phyloP scores from a whole-genome alignment of 2,797 vertebrate genomes.

The Gorsachius magnificus region DNA sequence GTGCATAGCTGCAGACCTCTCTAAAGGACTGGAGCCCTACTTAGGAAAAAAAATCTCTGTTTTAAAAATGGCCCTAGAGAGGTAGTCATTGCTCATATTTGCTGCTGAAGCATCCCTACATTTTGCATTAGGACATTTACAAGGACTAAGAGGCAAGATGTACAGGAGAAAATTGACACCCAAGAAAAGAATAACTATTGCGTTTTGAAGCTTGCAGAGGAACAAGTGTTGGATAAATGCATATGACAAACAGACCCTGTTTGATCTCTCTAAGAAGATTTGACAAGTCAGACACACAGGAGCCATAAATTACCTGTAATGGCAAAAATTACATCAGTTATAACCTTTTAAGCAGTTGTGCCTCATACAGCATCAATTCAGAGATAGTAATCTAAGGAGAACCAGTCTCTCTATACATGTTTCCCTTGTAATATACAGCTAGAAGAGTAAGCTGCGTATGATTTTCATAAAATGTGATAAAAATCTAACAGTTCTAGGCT shows the following conservation, averaged over 20 bases:
- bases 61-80: conserved; percentile 37
- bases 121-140: conserved; percentile 56
- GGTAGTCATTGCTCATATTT: conserved; percentile 38
- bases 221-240: conserved; percentile 60
- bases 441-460: conserved; percentile 38
- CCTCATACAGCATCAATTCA: conserved; percentile 58
- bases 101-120: conserved; percentile 31
- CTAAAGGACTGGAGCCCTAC: background rate
- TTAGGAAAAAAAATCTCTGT: conserved; percentile 28
- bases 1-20: conserved; percentile 37
- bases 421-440: conserved; percentile 48
- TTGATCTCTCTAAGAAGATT: conserved; percentile 69
- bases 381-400: conserved; percentile 61
- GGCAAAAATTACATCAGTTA: conserved; percentile 76
- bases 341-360: conserved; percentile 63
- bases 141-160: conserved; percentile 61
- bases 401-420: background rate
- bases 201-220: conserved; percentile 38
- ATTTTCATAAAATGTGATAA: conserved; percentile 57
- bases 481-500: conserved; percentile 65
- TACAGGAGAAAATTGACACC: conserved; percentile 53
- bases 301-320: conserved; percentile 75
- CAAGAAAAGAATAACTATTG: conserved; percentile 65
- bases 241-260: conserved; percentile 55
- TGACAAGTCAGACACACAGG: conserved; percentile 73